A percentile compares a stretch with the other conserved stretches of the same genome.
phyloP scores from a whole-genome alignment of 1,140 invertebrate species.

The Drosophila guanche region DNA sequence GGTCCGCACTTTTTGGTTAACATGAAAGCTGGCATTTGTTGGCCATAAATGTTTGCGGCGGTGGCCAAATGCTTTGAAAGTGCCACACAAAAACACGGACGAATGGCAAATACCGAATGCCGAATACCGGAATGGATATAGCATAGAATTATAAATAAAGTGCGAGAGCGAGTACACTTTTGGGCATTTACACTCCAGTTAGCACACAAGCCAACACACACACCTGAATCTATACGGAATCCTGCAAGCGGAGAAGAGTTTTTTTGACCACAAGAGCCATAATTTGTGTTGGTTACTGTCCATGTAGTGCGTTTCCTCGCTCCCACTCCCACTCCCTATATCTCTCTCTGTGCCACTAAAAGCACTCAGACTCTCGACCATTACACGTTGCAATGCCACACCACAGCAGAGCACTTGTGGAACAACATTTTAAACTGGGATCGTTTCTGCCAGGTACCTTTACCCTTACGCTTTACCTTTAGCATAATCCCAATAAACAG shows the following conservation, averaged over 20 bases:
- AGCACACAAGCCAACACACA: slow-evolving; percentile 34
- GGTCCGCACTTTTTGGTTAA: slow-evolving; percentile 50
- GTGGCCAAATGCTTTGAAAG: slow-evolving; percentile 53
- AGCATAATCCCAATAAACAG: slow-evolving; percentile 7
- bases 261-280: slow-evolving; percentile 75
- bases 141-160: slow-evolving; percentile 44
- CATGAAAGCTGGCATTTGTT: slow-evolving; percentile 76
- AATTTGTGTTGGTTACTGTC: slow-evolving; percentile 76
- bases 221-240: neutral
- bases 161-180: slow-evolving; percentile 51
- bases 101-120: too few species aligned
- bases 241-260: slow-evolving; percentile 35
- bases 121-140: slow-evolving; percentile 27
- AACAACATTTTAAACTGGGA: slow-evolving; percentile 47
- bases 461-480: neutral
- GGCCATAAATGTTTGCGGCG: slow-evolving; percentile 78
- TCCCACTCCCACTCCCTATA: neutral
- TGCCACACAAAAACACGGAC: slow-evolving; percentile 25
- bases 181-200: slow-evolving; percentile 72
- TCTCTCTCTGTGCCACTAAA: slow-evolving; percentile 29
- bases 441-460: slow-evolving; percentile 15
- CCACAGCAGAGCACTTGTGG: slow-evolving; percentile 1
- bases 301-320: slow-evolving; percentile 17
- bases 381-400: slow-evolving; percentile 28
- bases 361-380: slow-evolving; percentile 48